Evolutionary conservation across 2,113 vertebrate genomes (phyloP), one percentile per base, ranked within the genome.

Genomic region (Genyomyrus donnyi): DNA sequence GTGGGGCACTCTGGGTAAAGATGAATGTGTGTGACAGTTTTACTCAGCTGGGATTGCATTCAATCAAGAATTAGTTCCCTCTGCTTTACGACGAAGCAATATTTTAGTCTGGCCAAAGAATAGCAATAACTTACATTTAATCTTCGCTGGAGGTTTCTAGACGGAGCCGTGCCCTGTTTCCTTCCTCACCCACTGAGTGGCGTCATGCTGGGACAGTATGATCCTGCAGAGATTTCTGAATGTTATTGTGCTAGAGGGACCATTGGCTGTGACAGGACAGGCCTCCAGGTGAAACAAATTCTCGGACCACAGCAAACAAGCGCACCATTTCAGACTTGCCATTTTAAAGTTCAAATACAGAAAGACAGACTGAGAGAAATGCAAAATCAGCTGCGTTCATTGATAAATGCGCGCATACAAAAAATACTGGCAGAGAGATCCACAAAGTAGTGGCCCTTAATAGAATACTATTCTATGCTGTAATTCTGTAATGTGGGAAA

Each of bases 161-260:
- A 49, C 15, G 24, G n/a, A 50, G 11, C 15, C 6, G 24, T 53
- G 19, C 11, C 87, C 52, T 1, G 31, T 93, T 91, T 24, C 35
- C 90, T 53, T 5, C 89, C 66, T 80, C 3, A 88, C 89, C 70
- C 89, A 56, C 90, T 62, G 27, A 89, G 52, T 17, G 31, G 11
- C 6, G n/a, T 74, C n/a, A 49, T 8, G 19, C 58, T 35, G 58
- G 39, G 56, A 80, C 62, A 46, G 92, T 91, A 91, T 92, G 89
- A 91, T 91, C 91, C 90, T 35, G 91, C 91, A 89, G 91, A 91
- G 70, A 91, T 92, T 92, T 88, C 49, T 92, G 89, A 93, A 89
- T 93, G 93, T 93, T 94, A 93, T 93, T 94, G 93, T 94, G 94
- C 94, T 94, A 94, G 94, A 95, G 93, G 93, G 93, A 90, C 95